A percentile compares a stretch with the other conserved stretches of the same genome.
Evolutionary conservation across 92 coral and sea anemone species (phyloP).

Genomic region (Isaurus tuberculatus): DNA sequence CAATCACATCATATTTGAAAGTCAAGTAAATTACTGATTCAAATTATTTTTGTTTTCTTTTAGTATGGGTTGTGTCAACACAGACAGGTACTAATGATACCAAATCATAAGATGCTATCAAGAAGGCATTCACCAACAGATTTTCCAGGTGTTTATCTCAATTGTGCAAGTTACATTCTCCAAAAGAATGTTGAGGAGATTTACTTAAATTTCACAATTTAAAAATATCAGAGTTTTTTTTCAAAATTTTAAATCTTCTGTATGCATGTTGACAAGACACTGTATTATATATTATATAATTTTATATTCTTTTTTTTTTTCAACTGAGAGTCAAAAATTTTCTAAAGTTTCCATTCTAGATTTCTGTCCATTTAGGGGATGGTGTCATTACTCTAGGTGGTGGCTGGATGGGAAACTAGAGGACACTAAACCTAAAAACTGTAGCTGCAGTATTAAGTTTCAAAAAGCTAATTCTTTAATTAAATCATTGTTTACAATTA

Average conservation of each 20-base stretch:
- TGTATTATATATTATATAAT: neutral
- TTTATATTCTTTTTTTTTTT: no score
- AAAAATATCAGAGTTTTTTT: neutral
- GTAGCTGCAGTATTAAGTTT: no score
- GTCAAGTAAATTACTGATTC: neutral
- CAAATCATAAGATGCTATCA: neutral
- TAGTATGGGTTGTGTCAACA: slow-evolving; percentile 7
- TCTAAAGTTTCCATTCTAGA: no score
- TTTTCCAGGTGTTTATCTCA: neutral
- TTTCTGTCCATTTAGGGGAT: no score
- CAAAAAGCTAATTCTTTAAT: no score
- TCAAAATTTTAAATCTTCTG: neutral
- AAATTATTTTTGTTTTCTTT: neutral
- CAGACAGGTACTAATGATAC: neutral
- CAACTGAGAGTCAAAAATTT: no score
- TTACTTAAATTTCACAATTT: neutral
- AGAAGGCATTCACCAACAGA: neutral
- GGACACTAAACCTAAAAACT: no score
- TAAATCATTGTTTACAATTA: no score
- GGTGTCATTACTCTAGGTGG: no score
- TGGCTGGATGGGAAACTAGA: no score
- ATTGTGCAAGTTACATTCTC: neutral
- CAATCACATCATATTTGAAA: neutral
- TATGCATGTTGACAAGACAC: neutral
- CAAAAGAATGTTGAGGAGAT: neutral